Conservation (phyloP, 2,888 invertebrate species). For the Mylabris sibirica region DNA sequence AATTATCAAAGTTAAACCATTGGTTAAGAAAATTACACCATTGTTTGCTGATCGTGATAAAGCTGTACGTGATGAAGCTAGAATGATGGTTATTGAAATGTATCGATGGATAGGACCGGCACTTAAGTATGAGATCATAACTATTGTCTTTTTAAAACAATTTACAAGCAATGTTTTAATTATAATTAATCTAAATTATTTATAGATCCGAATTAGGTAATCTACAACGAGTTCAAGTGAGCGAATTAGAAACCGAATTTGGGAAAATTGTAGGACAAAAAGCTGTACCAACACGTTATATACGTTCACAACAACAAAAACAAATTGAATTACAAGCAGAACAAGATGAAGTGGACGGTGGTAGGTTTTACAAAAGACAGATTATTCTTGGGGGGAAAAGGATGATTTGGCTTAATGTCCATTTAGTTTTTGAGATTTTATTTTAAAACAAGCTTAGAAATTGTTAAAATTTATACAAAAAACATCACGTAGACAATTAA, state of each 20-base stretch:
- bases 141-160: neutral
- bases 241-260: conserved; percentile 90
- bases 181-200: conserved; percentile 17
- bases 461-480: too few species aligned
- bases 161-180: neutral
- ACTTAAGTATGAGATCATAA: conserved; percentile 48
- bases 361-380: conserved; percentile 43
- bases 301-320: conserved; percentile 83
- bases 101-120: conserved; percentile 72
- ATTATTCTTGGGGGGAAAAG: too few species aligned
- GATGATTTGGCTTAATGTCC: too few species aligned
- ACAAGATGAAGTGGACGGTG: conserved; percentile 63
- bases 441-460: too few species aligned
- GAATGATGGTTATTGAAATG: conserved; percentile 89
- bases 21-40: conserved; percentile 86
- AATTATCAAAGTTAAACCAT: conserved; percentile 85
- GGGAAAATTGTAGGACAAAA: conserved; percentile 72
- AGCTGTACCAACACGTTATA: conserved; percentile 75
- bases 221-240: conserved; percentile 88
- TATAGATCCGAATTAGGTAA: conserved; percentile 80
- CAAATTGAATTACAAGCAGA: conserved; percentile 63
- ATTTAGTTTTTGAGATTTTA: too few species aligned
- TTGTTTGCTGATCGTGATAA: conserved; percentile 93
- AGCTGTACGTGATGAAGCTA: conserved; percentile 89
- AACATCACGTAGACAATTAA: too few species aligned